Conservation (phyloP, 2,113 vertebrate species). For the Semnornis frantzii region DNA sequence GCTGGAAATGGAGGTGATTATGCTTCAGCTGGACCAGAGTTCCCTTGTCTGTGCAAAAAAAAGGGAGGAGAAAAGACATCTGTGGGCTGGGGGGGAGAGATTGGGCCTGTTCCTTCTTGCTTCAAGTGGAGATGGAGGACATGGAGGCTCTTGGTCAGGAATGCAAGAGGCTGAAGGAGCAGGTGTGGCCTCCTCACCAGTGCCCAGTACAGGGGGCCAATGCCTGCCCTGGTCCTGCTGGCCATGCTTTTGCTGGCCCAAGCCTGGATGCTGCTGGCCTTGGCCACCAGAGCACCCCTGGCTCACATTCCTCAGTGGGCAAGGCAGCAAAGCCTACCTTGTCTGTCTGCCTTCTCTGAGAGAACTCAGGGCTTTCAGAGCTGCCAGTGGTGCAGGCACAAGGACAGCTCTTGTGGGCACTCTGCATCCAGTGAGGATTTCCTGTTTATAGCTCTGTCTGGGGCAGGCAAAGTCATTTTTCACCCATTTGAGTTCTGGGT, state of each 20-base stretch:
- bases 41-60: neutral
- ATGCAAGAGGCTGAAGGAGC: neutral
- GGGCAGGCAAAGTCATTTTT: neutral
- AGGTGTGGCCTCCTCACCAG: neutral
- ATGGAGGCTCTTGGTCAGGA: rapidly evolving
- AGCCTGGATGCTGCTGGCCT: too few relatives aligned
- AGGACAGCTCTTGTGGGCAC: rapidly evolving
- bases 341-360: too few relatives aligned
- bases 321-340: neutral
- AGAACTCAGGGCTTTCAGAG: neutral
- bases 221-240: too few relatives aligned
- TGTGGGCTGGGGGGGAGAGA: neutral
- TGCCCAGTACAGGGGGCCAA: too few relatives aligned
- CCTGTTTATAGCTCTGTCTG: neutral
- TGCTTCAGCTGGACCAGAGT: neutral
- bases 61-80: neutral
- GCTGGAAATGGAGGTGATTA: neutral
- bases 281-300: too few relatives aligned
- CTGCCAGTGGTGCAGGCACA: rapidly evolving
- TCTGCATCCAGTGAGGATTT: neutral
- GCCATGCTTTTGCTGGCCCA: too few relatives aligned
- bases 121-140: neutral
- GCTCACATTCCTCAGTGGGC: too few relatives aligned
- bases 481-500: neutral
- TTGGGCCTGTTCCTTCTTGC: neutral